Evolutionary conservation across 1,140 invertebrate genomes (phyloP), one percentile per base, ranked within the genome.

Genomic region (Macrobrachium nipponense): DNA sequence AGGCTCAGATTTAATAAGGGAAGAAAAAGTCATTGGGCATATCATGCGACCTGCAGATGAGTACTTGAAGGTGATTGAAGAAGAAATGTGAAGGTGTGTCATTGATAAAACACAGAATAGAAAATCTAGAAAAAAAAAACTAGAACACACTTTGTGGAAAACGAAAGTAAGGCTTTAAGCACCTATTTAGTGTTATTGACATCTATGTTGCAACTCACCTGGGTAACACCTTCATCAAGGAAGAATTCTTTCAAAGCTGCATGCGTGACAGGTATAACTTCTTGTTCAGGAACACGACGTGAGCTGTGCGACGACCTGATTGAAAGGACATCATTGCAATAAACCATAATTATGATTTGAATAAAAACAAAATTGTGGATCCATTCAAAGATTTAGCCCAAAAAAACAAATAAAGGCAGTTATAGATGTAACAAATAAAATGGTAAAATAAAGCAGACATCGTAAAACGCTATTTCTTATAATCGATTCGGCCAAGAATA

Each of bases 141-240:
- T 20, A n/a, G 20, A 77, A 58, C 5, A 5, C 14, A 6, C 7
- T 20, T 77, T 17, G 12, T 72, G 14, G 14, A 12, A 5, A 23
- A 72, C 0, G 14, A 12, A 5, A 18, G 68, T 12, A 20, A 12
- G 4, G 0, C 20, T 10, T 58, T 43, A 12, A 44, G 8, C 17
- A 4, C 20, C 51, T 58, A 59, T 44, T 17, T 17, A 60, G 75
- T 58, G 36, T 59, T n/a, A 59, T 58, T 20, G 2, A 11, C 15
- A 6, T 58, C 18, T 11, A 60, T 11, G 15, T 27, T 73, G 23
- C 12, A 27, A 79, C 89, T 96, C 5, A 95, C 94, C 88, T 94
- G 93, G 5, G 94, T 94, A 61, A 96, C 95, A 6, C 95, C 95
- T n/a, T 95, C 94, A 80, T 94, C 93, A 11, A 93, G 90, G 88